A percentile compares a stretch with the other conserved stretches of the same genome.
Evolutionary conservation across 2,113 vertebrate species (phyloP).

Genomic region (Calyptommatus sinebrachiatus): DNA sequence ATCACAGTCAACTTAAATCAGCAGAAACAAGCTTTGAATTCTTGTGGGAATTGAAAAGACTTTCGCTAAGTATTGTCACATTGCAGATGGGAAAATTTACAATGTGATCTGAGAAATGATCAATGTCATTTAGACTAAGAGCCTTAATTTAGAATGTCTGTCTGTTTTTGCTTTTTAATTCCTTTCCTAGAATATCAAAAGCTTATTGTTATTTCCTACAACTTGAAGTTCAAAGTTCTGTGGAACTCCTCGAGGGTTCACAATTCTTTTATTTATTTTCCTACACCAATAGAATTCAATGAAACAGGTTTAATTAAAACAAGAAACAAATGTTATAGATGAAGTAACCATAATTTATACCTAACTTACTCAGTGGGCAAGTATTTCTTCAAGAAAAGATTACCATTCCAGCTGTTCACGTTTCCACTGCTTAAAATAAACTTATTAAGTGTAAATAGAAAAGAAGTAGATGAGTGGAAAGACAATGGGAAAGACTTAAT

Average conservation of each 20-base stretch:
- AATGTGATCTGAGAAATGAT: background rate
- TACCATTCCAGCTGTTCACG: background rate
- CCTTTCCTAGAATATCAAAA: background rate
- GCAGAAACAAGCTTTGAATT: background rate
- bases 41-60: background rate
- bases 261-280: background rate
- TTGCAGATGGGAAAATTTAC: background rate
- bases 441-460: background rate
- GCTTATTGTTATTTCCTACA: rapidly evolving
- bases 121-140: background rate
- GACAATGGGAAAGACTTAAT: background rate
- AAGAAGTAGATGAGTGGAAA: background rate
- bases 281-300: rapidly evolving
- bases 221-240: rapidly evolving
- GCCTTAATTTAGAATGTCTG: background rate
- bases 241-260: background rate
- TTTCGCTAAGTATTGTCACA: background rate
- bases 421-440: background rate
- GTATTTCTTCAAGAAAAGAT: background rate
- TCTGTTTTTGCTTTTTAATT: background rate
- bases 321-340: background rate
- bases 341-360: background rate
- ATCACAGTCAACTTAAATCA: background rate
- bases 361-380: background rate
- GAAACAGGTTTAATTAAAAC: constrained; percentile 13